Evolutionary conservation across 2,888 invertebrate species (phyloP).

Genomic region (Tuta absoluta): DNA sequence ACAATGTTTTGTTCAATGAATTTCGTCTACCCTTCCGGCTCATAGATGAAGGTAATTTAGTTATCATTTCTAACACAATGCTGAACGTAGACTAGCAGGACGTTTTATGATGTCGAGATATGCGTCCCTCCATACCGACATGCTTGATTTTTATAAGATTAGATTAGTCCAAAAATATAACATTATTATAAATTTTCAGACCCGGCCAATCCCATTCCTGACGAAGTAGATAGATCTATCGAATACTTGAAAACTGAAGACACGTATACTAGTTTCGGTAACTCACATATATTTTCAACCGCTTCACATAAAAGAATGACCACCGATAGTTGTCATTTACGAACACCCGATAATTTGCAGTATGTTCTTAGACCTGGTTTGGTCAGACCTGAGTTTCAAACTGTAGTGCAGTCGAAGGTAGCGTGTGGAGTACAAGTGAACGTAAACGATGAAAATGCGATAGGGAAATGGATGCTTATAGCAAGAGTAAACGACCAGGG

Average conservation of each 20-base stretch:
- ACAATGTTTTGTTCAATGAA: constrained; percentile 39
- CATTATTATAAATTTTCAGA: constrained; percentile 24
- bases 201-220: constrained; percentile 30
- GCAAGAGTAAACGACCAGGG: constrained; percentile 45
- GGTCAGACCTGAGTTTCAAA: constrained; percentile 46
- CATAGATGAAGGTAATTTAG: constrained; percentile 47
- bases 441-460: constrained; percentile 45
- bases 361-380: constrained; percentile 49
- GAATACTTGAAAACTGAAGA: constrained; percentile 30
- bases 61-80: no score
- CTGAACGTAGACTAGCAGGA: neutral
- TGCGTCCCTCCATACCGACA: no score
- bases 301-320: constrained; percentile 28
- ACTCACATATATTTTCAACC: constrained; percentile 44
- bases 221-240: constrained; percentile 9
- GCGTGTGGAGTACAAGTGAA: constrained; percentile 54
- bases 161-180: neutral
- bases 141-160: no score
- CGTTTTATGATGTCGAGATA: neutral
- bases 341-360: constrained; percentile 51
- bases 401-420: constrained; percentile 39
- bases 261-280: constrained; percentile 32
- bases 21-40: constrained; percentile 40
- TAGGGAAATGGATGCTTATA: constrained; percentile 63
- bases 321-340: constrained; percentile 54